These are phyloP conservation scores for Naso thynnoides DNA, from an alignment of 2,797 vertebrate species.

Conservation along the genomic window DNA sequence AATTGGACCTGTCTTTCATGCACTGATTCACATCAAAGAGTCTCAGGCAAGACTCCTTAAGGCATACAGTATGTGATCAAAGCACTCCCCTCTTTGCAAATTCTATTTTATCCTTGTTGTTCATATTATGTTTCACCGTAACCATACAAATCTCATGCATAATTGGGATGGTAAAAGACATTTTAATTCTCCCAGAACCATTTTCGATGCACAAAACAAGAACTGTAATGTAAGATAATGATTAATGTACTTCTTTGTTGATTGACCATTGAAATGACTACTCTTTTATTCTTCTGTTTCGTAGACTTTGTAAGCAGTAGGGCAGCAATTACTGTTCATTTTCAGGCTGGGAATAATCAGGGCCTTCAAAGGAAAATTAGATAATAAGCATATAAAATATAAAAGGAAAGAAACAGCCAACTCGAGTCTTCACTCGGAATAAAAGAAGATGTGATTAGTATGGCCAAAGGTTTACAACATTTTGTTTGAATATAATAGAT, in stretches of 20 bases:
- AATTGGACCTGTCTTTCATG: conserved; percentile 81
- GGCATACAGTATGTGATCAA: conserved; percentile 83
- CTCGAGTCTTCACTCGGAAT: conserved; percentile 79
- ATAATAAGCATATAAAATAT: conserved; percentile 86
- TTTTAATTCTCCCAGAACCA: conserved; percentile 72
- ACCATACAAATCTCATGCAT: conserved; percentile 61
- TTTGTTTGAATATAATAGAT: conserved; percentile 86
- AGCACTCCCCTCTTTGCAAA: conserved; percentile 67
- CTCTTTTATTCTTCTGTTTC: conserved; percentile 69
- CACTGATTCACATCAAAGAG: conserved; percentile 85
- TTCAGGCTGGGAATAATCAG: conserved; percentile 83
- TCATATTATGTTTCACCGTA: conserved; percentile 71
- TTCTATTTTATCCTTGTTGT: conserved; percentile 81
- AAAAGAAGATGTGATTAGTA: conserved; percentile 85
- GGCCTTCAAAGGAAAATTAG: conserved; percentile 83
- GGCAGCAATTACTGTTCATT: conserved; percentile 87
- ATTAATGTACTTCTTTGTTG: conserved; percentile 84
- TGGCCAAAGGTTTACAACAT: conserved; percentile 85
- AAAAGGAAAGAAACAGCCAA: conserved; percentile 82
- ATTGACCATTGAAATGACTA: conserved; percentile 82
- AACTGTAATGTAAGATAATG: conserved; percentile 75
- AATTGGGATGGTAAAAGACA: conserved; percentile 75
- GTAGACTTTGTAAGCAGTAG: conserved; percentile 81
- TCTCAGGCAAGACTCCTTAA: conserved; percentile 78
- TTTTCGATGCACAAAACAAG: conserved; percentile 73